Evolutionary conservation across 2,888 invertebrate genomes (phyloP), one percentile per base, ranked within the genome.

Genomic region (Volucella inflata): DNA sequence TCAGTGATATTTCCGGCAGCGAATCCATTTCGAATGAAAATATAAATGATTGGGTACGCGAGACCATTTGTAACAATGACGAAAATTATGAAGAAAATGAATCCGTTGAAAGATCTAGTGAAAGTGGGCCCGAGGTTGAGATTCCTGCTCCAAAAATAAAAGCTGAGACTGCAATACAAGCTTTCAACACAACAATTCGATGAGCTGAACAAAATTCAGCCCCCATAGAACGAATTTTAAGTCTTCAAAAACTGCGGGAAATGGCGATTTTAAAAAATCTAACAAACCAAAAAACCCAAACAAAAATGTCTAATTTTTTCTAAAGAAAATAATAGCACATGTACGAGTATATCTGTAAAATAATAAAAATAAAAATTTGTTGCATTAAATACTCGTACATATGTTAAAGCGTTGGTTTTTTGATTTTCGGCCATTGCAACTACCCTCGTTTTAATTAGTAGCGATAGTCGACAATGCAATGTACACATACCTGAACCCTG

Each of bases 1-100:
- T 53, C 55, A 68, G 55, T 68, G 14, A 46, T 55, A 55, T 68
- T 57, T 51, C 71, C 51, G 60, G 46, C 60, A 72, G 53, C 60
- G 51, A 60, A 72, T 42, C 42, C 72, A 72, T 72, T 72, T 72
- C 46, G 55, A 64, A 55, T 74, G 53, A 64, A 74, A 36, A 74
- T 14, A 64, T 64, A 38, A 21, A 30, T 48, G 17, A 70, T 68
- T 68, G 44, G 57, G n/a, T 70, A 59, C 51, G 38, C 48, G 60
- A 72, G 44, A 62, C 51, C 51, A 44, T 59, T 72, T 60, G 62
- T 53, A 53, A 72, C 50, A 62, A 53, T 62, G 71, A 59, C 4
- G 59, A 72, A 60, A 30, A 51, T 51, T 55, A n/a, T n/a, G n/a
- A n/a, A n/a, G n/a, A n/a, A n/a, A n/a, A n/a, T n/a, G n/a, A n/a